These are phyloP conservation scores for Littorina saxatilis DNA, from an alignment of 1,140 invertebrate genomes.

Conservation along the genomic window DNA sequence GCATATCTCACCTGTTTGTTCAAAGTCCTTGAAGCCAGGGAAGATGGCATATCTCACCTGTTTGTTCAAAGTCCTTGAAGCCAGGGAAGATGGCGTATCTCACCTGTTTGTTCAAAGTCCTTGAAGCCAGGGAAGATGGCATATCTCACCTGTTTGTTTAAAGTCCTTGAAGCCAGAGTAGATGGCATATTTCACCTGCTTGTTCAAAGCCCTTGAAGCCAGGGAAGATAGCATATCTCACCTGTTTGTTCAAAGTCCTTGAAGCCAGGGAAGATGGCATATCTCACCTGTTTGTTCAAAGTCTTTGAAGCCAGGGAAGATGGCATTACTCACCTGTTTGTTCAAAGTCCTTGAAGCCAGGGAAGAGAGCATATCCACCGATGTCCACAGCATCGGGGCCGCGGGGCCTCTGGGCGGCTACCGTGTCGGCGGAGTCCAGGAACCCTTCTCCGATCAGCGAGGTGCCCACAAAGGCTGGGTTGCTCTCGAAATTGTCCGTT, in stretches of 20 bases:
- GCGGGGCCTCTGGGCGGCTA: neutral
- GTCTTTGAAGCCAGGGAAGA: too few species aligned
- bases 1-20: too few species aligned
- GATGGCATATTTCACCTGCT: too few species aligned
- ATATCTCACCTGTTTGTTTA: neutral
- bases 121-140: neutral
- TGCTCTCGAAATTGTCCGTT: slow-evolving; percentile 14
- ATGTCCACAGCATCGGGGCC: slow-evolving; percentile 17
- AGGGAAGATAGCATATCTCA: neutral
- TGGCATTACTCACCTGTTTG: neutral
- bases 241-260: neutral
- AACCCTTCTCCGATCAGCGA: slow-evolving; percentile 22
- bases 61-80: too few species aligned
- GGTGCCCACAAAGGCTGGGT: slow-evolving; percentile 22
- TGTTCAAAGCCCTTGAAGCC: too few species aligned
- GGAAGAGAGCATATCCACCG: neutral
- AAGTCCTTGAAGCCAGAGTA: too few species aligned
- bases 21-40: too few species aligned
- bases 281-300: neutral
- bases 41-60: too few species aligned
- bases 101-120: neutral
- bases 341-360: slow-evolving; percentile 6
- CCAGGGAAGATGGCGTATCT: too few species aligned
- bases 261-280: neutral
- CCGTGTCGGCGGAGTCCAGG: neutral